These are phyloP conservation scores for Bombus impatiens DNA, from an alignment of 1,140 invertebrate species.

Conservation along the genomic window DNA sequence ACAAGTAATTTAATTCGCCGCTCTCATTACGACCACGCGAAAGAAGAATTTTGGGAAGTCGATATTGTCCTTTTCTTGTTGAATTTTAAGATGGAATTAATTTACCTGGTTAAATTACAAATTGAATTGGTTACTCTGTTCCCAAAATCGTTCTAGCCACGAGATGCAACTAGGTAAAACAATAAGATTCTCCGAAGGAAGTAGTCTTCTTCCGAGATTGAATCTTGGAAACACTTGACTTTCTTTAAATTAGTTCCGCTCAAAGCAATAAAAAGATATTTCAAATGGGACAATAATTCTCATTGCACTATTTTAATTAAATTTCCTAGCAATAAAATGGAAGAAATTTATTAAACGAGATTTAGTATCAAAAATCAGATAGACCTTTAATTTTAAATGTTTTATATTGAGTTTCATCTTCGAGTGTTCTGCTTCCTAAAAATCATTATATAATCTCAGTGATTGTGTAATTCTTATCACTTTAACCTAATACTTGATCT, in stretches of 20 bases:
- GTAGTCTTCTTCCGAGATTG: not conserved
- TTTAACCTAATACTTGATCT: not conserved
- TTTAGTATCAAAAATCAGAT: not conserved
- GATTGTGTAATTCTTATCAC: not conserved
- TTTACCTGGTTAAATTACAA: not conserved
- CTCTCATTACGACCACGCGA: no score
- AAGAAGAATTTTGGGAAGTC: no score
- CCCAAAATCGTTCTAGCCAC: not conserved
- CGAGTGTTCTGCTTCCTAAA: not conserved
- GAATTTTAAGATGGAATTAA: no score
- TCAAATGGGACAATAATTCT: not conserved
- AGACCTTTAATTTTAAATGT: not conserved
- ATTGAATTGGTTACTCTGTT: not conserved
- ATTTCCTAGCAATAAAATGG: not conserved
- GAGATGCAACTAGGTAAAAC: not conserved
- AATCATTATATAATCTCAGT: not conserved
- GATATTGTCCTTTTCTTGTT: no score
- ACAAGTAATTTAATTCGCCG: no score
- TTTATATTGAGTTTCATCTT: not conserved
- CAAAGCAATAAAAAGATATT: not conserved
- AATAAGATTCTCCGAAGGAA: not conserved
- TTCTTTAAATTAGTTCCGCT: not conserved
- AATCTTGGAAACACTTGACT: not conserved
- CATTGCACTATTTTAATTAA: not conserved
- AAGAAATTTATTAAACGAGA: not conserved